These are phyloP conservation scores for Camptogramma bilineatum DNA, from an alignment of 2,888 invertebrate species.

Conservation along the genomic window DNA sequence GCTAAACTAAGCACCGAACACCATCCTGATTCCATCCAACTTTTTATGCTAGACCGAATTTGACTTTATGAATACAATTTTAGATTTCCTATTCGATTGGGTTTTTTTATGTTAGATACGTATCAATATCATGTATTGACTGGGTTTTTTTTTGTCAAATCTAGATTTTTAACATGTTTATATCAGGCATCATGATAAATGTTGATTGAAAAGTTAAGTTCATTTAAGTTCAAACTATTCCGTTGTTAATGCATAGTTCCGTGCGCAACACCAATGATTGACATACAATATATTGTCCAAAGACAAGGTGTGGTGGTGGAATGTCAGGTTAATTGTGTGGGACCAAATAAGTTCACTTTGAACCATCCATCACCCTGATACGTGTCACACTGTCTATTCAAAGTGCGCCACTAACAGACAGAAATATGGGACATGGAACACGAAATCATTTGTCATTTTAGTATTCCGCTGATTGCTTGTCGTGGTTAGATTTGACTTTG, in stretches of 20 bases:
- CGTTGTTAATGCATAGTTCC: slow-evolving; percentile 63
- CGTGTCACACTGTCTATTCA: slow-evolving; percentile 65
- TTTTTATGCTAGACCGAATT: slow-evolving; percentile 52
- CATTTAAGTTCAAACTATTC: slow-evolving; percentile 33
- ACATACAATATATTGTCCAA: slow-evolving; percentile 76
- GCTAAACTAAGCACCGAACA: slow-evolving; percentile 74
- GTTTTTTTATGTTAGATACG: neutral
- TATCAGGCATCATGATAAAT: no score
- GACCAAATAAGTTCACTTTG: slow-evolving; percentile 67
- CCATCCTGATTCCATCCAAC: slow-evolving; percentile 60
- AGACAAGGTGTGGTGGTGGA: slow-evolving; percentile 74
- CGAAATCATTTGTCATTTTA: slow-evolving; percentile 69
- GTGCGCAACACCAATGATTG: slow-evolving; percentile 70
- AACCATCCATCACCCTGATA: slow-evolving; percentile 72
- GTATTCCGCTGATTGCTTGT: slow-evolving; percentile 39
- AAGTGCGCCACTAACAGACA: slow-evolving; percentile 64
- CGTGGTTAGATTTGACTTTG: slow-evolving; percentile 22
- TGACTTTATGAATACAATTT: slow-evolving; percentile 47
- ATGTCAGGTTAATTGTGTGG: slow-evolving; percentile 73
- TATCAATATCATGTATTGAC: neutral
- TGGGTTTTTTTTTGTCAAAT: neutral
- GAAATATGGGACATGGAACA: slow-evolving; percentile 66
- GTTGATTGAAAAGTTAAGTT: neutral
- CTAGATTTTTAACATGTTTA: neutral
- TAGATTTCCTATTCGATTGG: slow-evolving; percentile 16